Conservation (phyloP, 2,113 vertebrate genomes). For the Tragulus kanchil region DNA sequence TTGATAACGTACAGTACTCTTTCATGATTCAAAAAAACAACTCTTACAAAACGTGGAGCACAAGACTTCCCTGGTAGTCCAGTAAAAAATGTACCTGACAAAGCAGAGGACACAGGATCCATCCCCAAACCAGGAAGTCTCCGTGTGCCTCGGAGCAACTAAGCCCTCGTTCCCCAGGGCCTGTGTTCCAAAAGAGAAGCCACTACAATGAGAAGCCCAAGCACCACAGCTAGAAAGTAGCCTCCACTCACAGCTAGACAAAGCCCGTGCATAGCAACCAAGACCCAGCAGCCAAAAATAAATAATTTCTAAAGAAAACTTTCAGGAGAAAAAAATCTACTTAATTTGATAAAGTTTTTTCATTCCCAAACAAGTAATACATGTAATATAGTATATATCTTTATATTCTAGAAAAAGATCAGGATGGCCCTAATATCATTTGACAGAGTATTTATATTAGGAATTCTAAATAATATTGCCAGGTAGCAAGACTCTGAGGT, state of each 20-base stretch:
- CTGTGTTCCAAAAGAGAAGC: not conserved
- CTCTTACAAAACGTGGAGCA: not conserved
- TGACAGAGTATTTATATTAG: not conserved
- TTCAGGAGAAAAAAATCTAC: not conserved
- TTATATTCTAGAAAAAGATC: not conserved
- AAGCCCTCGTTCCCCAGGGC: not conserved
- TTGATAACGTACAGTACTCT: not conserved
- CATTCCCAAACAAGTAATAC: not conserved
- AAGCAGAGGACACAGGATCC: not conserved
- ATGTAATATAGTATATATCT: not conserved
- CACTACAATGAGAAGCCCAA: not conserved
- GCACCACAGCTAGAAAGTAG: not conserved
- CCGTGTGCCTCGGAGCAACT: not conserved
- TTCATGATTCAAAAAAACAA: not conserved
- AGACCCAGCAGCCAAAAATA: not conserved
- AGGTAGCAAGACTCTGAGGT: not conserved
- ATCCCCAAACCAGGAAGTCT: not conserved
- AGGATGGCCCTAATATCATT: not conserved
- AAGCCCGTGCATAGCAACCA: not conserved
- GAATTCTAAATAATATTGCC: not conserved
- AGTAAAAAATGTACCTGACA: not conserved
- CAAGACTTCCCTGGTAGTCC: not conserved
- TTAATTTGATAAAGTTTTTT: constrained; percentile 1
- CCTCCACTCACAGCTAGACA: not conserved
- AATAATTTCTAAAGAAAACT: not conserved